A percentile compares a stretch with the other conserved stretches of the same genome.
These are phyloP conservation scores for Gopherus flavomarginatus DNA, from an alignment of 2,113 vertebrate genomes.

Conservation along the genomic window DNA sequence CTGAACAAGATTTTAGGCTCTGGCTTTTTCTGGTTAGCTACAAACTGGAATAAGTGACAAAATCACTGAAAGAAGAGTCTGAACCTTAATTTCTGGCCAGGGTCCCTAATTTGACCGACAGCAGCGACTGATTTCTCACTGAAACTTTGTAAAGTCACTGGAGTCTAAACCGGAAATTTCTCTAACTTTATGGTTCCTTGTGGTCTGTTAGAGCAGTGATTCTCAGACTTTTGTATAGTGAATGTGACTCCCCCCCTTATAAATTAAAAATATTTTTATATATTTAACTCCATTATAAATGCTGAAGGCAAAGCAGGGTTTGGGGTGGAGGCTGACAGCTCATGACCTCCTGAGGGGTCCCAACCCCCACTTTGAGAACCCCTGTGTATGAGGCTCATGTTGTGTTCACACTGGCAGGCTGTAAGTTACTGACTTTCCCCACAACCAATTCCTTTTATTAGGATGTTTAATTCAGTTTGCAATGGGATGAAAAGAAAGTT, in stretches of 20 bases:
- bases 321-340: too few relatives aligned
- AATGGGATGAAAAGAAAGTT: not conserved
- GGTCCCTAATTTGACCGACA: not conserved
- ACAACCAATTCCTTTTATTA: not conserved
- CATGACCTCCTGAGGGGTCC: too few relatives aligned
- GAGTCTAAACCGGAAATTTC: not conserved
- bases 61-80: not conserved
- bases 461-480: not conserved
- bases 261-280: too few relatives aligned
- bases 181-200: not conserved
- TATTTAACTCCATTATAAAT: too few relatives aligned
- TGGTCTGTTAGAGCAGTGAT: too few relatives aligned
- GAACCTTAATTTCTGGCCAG: not conserved
- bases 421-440: not conserved
- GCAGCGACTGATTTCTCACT: not conserved
- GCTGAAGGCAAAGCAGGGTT: too few relatives aligned
- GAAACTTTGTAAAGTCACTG: not conserved
- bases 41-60: not conserved
- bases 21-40: not conserved
- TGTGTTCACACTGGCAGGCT: not conserved
- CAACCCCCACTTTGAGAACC: too few relatives aligned
- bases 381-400: not conserved
- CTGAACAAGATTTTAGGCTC: not conserved
- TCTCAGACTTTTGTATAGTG: too few relatives aligned
- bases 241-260: too few relatives aligned